Evolutionary conservation across 2,797 vertebrate genomes (phyloP).

Genomic region (Jordanella pulchra): DNA sequence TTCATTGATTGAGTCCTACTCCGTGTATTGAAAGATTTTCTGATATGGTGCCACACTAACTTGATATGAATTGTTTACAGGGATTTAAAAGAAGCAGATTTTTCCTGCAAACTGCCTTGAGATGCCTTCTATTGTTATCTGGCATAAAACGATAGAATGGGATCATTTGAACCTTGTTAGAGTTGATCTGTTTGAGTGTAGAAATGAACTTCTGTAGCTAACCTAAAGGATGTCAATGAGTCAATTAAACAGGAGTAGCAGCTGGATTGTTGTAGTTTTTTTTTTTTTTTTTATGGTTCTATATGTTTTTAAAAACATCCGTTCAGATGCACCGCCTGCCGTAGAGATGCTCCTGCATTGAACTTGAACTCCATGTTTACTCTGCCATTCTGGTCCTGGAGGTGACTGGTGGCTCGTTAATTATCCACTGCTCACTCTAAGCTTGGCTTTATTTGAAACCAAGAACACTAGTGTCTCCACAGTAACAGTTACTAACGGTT

Average conservation of each 20-base stretch:
- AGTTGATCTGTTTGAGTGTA: neutral
- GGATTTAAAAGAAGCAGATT: no score
- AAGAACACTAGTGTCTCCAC: slow-evolving; percentile 61
- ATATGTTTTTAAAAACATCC: no score
- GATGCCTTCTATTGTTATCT: no score
- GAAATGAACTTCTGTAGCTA: no score
- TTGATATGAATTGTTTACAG: no score
- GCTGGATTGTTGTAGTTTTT: neutral
- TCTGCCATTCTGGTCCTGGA: slow-evolving; percentile 8
- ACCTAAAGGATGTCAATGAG: neutral
- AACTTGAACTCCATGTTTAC: slow-evolving; percentile 34
- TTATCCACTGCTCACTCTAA: slow-evolving; percentile 40
- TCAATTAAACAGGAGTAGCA: neutral
- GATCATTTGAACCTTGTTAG: neutral
- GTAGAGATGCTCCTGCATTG: neutral
- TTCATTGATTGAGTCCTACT: no score
- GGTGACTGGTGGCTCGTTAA: slow-evolving; percentile 30
- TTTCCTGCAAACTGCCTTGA: no score
- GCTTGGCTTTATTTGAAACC: slow-evolving; percentile 55
- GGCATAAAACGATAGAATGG: no score
- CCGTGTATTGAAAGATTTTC: no score
- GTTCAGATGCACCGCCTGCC: neutral
- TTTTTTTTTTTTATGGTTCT: neutral
- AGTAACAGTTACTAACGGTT: slow-evolving; percentile 71
- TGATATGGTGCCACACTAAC: no score